Evolutionary conservation across 2,113 vertebrate genomes (phyloP), one percentile per base, ranked within the genome.

Genomic region (Atrichornis clamosus): DNA sequence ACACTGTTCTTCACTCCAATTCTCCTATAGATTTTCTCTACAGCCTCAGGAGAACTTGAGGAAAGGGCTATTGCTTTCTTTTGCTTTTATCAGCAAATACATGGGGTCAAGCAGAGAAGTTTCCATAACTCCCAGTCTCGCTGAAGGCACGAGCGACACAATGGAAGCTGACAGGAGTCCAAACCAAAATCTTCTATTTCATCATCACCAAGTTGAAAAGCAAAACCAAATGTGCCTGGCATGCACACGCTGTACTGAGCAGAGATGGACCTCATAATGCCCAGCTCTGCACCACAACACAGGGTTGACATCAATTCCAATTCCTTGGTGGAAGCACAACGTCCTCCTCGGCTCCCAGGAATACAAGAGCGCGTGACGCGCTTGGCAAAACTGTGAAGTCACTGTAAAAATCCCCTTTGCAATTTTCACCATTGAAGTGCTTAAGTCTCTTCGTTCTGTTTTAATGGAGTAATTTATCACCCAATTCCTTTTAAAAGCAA

Each of bases 381-480:
- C 78, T 82, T 63, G 47, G 87, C 37, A 91, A 79, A 94, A 84
- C 69, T 7, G 1, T n/a, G 5, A 84, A 97, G 85, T 82, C 88
- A 33, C 79, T 76, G 73, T 59, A 60, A 96, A 96, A 96, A 90
- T 19, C 76, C 76, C 94, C 58, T 95, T 62, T 32, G 69, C 52
- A 56, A 79, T 95, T 94, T 76, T 92, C 27, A 65, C 76, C 68
- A 33, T 35, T 96, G 96, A 98, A 93, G 94, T 96, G 72, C 73
- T 97, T 95, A 97, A 97, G 90, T 92, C 95, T 95, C 97, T 94
- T 97, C 3, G 18, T 96, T 94, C 91, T 64, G 60, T 82, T 96
- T 96, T 98, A 98, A 98, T 96, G 94, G 96, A 95, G 90, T 92
- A 92, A 98, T 98, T 97, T 90, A 94, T 98, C 97, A 98, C 94